Evolutionary conservation across 2,888 invertebrate species (phyloP), one percentile per base, ranked within the genome.

Genomic region (Diplolepis rosae): DNA sequence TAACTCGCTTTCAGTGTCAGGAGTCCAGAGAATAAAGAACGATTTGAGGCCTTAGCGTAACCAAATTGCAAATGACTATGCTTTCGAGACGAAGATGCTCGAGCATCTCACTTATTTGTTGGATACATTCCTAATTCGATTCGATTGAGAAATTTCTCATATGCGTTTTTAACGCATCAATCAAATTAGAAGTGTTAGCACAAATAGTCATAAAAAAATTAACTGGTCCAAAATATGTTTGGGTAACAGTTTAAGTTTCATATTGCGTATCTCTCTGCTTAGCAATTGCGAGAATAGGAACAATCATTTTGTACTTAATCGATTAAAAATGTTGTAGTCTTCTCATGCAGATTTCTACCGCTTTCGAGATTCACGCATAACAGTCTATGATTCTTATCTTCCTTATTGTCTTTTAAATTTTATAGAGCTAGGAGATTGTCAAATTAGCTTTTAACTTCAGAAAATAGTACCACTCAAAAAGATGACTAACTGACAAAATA

Each of bases 261-360:
- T 7, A 39, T n/a, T 39, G 56, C 22, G 56, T 27, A 39, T 61
- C 39, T 39, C 39, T 39, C 39, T 35, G 35, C 56, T 56, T 54
- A 22, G 54, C 27, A 22, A 27, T 54, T n/a, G 39, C 27, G 30
- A 56, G 79, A 76, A 80, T 80, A 80, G 75, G 78, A 78, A 80
- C 81, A 79, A 79, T 82, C 80, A 70, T 88, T 88, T 88, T 88
- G 88, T 88, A 88, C 88, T 88, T 88, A 88, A 88, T 84, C 82
- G 81, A 84, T 77, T 84, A 84, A 81, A 81, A 69, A 77, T 65
- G 71, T 48, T 32, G 28, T 54, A 52, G 54, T 35, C 27, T 54
- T 39, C 42, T 56, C 48, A 65, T 68, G 71, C 66, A 65, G 4
- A 15, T 35, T 32, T 68, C 56, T 42, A 66, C 69, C 65, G 67